Evolutionary conservation across 2,888 invertebrate genomes (phyloP).

Genomic region (Xestia c-nigrum): DNA sequence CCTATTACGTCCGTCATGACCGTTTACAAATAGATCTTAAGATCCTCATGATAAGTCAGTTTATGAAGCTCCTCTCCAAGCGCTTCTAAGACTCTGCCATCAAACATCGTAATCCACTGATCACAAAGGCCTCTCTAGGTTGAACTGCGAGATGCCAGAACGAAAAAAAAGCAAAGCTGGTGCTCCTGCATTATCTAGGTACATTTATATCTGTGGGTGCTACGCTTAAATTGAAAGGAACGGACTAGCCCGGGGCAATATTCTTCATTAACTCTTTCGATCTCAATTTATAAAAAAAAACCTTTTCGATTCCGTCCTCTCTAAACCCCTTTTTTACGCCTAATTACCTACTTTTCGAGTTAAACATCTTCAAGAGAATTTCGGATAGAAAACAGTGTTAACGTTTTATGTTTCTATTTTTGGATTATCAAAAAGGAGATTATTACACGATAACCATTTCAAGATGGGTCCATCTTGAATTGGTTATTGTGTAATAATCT

Average conservation of each 20-base stretch:
- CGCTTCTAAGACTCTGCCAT: no score
- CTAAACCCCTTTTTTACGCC: conserved; percentile 21
- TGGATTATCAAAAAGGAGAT: no score
- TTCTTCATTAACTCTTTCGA: conserved; percentile 85
- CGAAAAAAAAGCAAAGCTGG: no score
- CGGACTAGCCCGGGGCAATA: conserved; percentile 77
- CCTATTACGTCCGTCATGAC: no score
- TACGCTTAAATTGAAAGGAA: conserved; percentile 81
- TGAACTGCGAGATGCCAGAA: no score
- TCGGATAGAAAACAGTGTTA: background rate
- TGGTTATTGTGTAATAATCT: background rate
- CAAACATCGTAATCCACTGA: no score
- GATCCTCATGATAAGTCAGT: no score
- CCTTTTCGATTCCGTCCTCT: conserved; percentile 66
- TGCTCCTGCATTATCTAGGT: no score
- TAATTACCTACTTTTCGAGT: conserved; percentile 26
- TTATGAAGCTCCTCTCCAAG: no score
- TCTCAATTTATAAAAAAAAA: conserved; percentile 77
- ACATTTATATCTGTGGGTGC: conserved; percentile 27
- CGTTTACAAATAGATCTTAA: no score
- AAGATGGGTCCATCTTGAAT: background rate
- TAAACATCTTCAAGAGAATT: conserved; percentile 25
- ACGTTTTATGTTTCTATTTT: conserved; percentile 12
- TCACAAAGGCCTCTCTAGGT: no score
- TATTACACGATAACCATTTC: no score